Base-by-base conservation (phyloP, 2,113 vertebrate genomes). In the Poicephalus gulielmi region DNA sequence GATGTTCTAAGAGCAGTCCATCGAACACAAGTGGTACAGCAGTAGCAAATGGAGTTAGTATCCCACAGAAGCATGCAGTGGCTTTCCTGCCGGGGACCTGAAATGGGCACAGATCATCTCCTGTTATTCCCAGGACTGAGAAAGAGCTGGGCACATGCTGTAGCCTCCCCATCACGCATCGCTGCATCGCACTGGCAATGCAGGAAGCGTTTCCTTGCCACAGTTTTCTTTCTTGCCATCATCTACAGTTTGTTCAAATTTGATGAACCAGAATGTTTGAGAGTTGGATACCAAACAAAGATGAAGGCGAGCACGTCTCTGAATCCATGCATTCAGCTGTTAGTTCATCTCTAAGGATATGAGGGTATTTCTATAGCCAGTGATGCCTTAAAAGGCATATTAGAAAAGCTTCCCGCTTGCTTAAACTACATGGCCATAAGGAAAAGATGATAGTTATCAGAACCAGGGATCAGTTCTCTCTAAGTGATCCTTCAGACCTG, bases 71-170 rank as follows among this genome's bases (percentile, higher is more conserved):
- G 11, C 0, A 0, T 57, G 62, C 27, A 23, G 1, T 28, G 77
- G 47, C 74, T 96, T 94, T 88, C 33, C 91, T 83, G 66, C 47
- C 28, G 73, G 59, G 70, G 84, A 76, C 35, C 98, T 98, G 96
- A 85, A 97, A 97, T 52, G 69, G 35, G 70, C 60, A 96, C 92
- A 95, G 9, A 13, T 57, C 19, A n/a, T n/a, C 55, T 57, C 31
- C 7, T n/a, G 68, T 90, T 83, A 92, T 68, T 94, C 47, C 50
- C 55, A 41, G 2, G 25, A 30, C 22, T 0, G 0, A 19, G 37
- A 76, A 28, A 37, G 59, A 78, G 55, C 52, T 67, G 55, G 46
- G 59, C 68, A 11, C 2, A 0, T 1, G 5, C 28, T n/a, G 6
- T 66, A 89, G 63, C 57, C 49, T 31, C 74, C 47, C 62, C 2